Conservation (phyloP, 2,888 invertebrate species). For the Apomyelois bistriatella region DNA sequence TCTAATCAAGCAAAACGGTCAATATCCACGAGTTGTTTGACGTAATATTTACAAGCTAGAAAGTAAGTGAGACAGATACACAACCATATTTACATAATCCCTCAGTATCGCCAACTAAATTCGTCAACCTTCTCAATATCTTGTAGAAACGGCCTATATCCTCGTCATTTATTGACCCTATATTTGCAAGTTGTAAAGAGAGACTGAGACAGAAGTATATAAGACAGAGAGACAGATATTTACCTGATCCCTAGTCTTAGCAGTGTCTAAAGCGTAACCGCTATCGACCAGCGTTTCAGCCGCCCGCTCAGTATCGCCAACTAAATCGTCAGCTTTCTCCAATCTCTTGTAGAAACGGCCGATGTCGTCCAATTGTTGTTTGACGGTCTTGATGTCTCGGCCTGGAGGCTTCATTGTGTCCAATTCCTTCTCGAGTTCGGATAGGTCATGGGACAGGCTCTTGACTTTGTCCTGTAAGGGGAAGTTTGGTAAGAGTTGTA, state of each 20-base stretch:
- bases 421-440: slow-evolving; percentile 89
- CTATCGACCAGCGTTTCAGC: slow-evolving; percentile 90
- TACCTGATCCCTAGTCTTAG: slow-evolving; percentile 89
- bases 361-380: slow-evolving; percentile 90
- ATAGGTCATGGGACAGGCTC: slow-evolving; percentile 86
- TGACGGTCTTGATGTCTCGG: slow-evolving; percentile 91
- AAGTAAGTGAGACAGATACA: too few species aligned
- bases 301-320: slow-evolving; percentile 84
- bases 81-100: too few species aligned
- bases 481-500: not conserved
- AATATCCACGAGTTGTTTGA: too few species aligned
- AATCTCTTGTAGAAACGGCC: slow-evolving; percentile 83
- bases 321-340: slow-evolving; percentile 82
- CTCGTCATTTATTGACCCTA: not conserved
- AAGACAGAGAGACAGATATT: too few species aligned
- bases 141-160: too few species aligned
- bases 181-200: not conserved
- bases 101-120: too few species aligned
- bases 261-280: slow-evolving; percentile 91
- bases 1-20: too few species aligned
- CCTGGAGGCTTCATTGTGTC: slow-evolving; percentile 92
- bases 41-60: too few species aligned
- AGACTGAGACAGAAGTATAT: too few species aligned
- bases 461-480: slow-evolving; percentile 86
- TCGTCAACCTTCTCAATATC: too few species aligned